Base-by-base conservation (phyloP, 2,113 vertebrate species). In the Lagopus muta region DNA sequence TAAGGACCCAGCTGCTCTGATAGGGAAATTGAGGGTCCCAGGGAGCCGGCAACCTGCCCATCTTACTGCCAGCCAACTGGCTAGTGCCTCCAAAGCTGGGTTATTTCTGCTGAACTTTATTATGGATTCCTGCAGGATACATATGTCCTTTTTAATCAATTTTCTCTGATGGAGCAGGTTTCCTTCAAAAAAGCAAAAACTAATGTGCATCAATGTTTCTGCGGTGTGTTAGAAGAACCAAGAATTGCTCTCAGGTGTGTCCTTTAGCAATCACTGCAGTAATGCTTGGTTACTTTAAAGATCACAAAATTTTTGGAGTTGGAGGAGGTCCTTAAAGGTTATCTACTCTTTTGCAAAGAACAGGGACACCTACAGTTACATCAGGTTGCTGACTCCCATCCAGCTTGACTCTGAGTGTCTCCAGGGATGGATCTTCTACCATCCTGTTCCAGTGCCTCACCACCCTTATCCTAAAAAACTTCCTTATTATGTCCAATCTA, bases 201-300 rank as follows among this genome's bases (percentile, higher is more conserved):
- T 50, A 71, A 61, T 0, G 3, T 48, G 36, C 32, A 45, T 61
- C 1, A 2, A 11, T 57, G 24, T 61, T 90, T 64, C 67, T 55
- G 32, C 22, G 7, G 17, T 47, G 13, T 27, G 64, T 13, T 11
- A 65, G 76, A 48, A 43, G 30, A 73, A 57, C 42, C 5, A 57
- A 60, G 5, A 2, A 3, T 4, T 74, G 14, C 62, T 86, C 82
- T 74, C 34, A 60, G 58, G 47, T 7, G 13, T 3, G 3, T 2
- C 0, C 50, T 85, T 89, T 6, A 61, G 28, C 28, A 78, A 25
- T 0, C 0, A 27, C 28, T n/a, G 15, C 34, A n/a, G 15, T 40
- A 38, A 55, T 24, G 21, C 7, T 24, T 12, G 15, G 17, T 80
- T 28, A 13, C 38, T 60, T 80, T 16, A 25, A 45, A 67, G 30